These are phyloP conservation scores for Dugesia japonica DNA, from an alignment of 2,888 invertebrate species.

Conservation along the genomic window DNA sequence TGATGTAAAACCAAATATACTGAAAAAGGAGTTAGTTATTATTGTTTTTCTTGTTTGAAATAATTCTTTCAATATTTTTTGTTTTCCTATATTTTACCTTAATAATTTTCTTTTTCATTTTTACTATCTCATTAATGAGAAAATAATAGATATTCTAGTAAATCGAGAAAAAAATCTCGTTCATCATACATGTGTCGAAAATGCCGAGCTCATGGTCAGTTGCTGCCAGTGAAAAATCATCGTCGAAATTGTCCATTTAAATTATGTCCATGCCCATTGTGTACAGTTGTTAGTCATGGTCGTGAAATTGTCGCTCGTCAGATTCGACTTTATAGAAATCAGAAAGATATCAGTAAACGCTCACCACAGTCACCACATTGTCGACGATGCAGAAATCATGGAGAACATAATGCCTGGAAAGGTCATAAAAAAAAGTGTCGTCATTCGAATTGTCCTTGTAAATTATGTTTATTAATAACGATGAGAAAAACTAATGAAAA, in stretches of 20 bases:
- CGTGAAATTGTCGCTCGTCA: constrained; percentile 30
- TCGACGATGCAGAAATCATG: constrained; percentile 30
- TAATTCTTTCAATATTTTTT: background rate
- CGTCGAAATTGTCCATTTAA: constrained; percentile 33
- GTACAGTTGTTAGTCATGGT: constrained; percentile 29
- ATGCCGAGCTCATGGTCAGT: constrained; percentile 32
- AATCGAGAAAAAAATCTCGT: constrained; percentile 22
- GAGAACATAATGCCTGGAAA: constrained; percentile 28
- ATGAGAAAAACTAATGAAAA: constrained; percentile 29
- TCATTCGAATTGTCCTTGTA: constrained; percentile 22
- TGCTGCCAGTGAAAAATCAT: constrained; percentile 31
- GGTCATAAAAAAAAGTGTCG: constrained; percentile 32
- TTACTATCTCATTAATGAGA: no score
- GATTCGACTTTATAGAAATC: constrained; percentile 29
- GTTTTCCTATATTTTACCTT: no score
- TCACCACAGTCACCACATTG: constrained; percentile 20
- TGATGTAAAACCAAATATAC: background rate
- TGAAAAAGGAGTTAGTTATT: background rate
- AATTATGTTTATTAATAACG: constrained; percentile 14
- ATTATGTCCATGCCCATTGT: constrained; percentile 25
- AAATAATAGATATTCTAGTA: background rate
- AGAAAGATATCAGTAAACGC: constrained; percentile 21
- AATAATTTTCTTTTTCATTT: background rate
- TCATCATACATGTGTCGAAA: constrained; percentile 34
- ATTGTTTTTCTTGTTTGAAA: background rate